Evolutionary conservation across 1,140 invertebrate genomes (phyloP), one percentile per base, ranked within the genome.

Genomic region (Magallana gigas): DNA sequence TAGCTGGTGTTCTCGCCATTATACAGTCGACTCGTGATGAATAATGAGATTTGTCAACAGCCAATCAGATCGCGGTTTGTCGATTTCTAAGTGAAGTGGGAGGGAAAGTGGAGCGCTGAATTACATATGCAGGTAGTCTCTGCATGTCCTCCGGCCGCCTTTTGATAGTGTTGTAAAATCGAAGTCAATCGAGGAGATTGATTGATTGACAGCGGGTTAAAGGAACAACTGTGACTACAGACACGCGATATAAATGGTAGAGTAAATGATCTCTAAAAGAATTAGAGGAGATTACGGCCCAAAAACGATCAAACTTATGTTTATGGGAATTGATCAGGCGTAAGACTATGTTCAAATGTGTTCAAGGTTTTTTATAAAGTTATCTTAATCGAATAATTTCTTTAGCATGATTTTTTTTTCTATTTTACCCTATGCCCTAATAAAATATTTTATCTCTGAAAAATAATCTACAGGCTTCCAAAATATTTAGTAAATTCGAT

Each of bases 41-140:
- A 83, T 83, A 81, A 87, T 86, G 59, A 60, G 83, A 36, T 58
- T 62, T 36, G 83, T 60, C 87, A 57, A 86, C 76, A 87, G 76
- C 88, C 88, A 89, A 89, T 89, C 88, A 87, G 85, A 87, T 64
- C 59, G 68, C 36, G 85, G 88, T 57, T 82, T 76, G 36, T 85
- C 18, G 60, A 83, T 71, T 57, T 62, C 80, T 86, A 87, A 83
- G 85, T 71, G 71, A 83, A 83, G 82, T 68, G 88, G 88, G 88
- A 85, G 88, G 88, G 88, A 89, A 89, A 89, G 88, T 89, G 57
- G 56, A 82, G 64, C 76, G 29, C 23, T 85, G 36, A 58, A 76
- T 85, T 76, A 36, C 87, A 83, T 85, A 85, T 87, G 88, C 88
- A 87, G 57, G 85, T 86, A 71, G 85, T 14, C 71, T 71, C 57